These are phyloP conservation scores for Leucophenga montana DNA, from an alignment of 2,888 invertebrate genomes.

Conservation along the genomic window DNA sequence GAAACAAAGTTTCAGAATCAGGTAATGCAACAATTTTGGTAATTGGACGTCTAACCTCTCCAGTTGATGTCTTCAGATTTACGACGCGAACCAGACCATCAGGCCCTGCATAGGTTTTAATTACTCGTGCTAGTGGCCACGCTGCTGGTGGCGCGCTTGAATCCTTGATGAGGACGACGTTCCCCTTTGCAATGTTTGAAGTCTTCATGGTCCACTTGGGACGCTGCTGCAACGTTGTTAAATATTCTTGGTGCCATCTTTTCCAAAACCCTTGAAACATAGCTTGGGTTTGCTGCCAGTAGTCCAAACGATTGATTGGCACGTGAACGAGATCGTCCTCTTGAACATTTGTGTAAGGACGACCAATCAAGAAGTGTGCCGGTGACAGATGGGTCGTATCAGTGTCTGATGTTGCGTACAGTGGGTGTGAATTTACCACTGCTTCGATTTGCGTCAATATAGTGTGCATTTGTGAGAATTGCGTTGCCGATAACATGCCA, in stretches of 20 bases:
- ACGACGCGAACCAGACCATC: neutral
- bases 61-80: neutral
- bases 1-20: neutral
- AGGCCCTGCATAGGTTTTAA: neutral
- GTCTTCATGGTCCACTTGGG: neutral
- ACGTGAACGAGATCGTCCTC: neutral
- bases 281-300: neutral
- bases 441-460: constrained; percentile 30
- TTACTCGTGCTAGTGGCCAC: neutral
- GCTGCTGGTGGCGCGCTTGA: no score
- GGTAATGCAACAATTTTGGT: neutral
- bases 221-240: neutral
- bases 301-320: neutral
- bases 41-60: neutral
- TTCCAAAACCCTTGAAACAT: neutral
- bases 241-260: neutral
- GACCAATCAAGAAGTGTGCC: constrained; percentile 14
- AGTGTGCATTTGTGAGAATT: constrained; percentile 25
- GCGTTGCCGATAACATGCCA: constrained; percentile 22
- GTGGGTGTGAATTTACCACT: constrained; percentile 29
- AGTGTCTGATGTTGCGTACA: constrained; percentile 20
- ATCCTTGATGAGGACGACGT: no score
- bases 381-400: constrained; percentile 9
- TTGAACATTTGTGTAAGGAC: constrained; percentile 1
- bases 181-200: neutral